Evolutionary conservation across 2,113 vertebrate genomes (phyloP).

Genomic region (Poeciliopsis retropinna): DNA sequence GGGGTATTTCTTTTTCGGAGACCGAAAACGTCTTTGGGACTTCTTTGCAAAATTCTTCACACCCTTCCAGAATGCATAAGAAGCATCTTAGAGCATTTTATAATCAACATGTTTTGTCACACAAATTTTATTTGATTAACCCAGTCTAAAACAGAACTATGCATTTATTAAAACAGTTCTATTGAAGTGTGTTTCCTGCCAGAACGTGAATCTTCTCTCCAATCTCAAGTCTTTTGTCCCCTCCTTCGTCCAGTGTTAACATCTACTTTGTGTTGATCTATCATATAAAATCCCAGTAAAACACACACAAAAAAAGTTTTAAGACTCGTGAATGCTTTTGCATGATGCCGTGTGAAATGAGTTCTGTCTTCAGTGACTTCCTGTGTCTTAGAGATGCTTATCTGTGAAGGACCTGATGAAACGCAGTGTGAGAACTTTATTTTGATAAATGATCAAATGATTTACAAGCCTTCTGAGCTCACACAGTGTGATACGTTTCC

Average conservation of each 20-base stretch:
- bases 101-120: not conserved
- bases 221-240: too few relatives aligned
- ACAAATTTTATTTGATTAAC: too few relatives aligned
- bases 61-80: not conserved
- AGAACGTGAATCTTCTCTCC: too few relatives aligned
- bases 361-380: slow-evolving; percentile 56
- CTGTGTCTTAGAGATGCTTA: slow-evolving; percentile 56
- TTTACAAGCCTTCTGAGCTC: slow-evolving; percentile 8
- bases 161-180: too few relatives aligned
- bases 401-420: slow-evolving; percentile 61
- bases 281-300: not conserved
- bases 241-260: too few relatives aligned
- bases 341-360: not conserved
- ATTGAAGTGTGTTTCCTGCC: too few relatives aligned
- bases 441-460: slow-evolving; percentile 58
- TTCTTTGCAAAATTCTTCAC: not conserved
- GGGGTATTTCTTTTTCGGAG: not conserved
- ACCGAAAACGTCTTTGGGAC: not conserved
- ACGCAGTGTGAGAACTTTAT: slow-evolving; percentile 59
- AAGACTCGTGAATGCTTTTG: not conserved
- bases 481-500: slow-evolving; percentile 52
- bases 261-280: not conserved
- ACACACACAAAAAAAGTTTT: too few relatives aligned
- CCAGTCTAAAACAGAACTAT: too few relatives aligned
- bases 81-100: not conserved